Conservation (phyloP, 2,113 vertebrate genomes). For the Regulus satrapa region DNA sequence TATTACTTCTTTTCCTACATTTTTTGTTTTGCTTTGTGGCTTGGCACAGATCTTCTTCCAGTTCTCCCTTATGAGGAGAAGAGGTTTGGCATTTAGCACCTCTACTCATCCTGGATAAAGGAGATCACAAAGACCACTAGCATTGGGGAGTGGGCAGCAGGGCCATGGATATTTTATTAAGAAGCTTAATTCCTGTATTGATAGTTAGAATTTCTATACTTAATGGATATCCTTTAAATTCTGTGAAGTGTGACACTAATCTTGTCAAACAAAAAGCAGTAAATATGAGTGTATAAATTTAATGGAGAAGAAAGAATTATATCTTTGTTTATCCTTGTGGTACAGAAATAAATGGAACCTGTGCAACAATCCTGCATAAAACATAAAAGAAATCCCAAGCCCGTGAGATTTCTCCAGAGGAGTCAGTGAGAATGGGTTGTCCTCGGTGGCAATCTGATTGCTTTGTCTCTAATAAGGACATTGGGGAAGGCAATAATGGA, state of each 20-base stretch:
- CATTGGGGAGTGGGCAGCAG: neutral
- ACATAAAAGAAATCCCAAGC: neutral
- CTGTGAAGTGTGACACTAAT: slow-evolving; percentile 16
- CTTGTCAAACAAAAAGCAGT: neutral
- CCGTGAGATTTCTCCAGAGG: neutral
- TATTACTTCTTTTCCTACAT: neutral
- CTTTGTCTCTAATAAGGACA: neutral
- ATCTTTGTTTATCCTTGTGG: neutral
- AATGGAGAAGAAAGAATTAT: neutral
- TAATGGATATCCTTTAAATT: slow-evolving; percentile 3
- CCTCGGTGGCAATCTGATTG: neutral
- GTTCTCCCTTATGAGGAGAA: neutral
- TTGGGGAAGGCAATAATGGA: neutral
- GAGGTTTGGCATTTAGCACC: neutral
- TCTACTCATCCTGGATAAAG: neutral
- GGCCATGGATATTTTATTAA: neutral
- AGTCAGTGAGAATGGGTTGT: neutral
- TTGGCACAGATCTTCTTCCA: neutral
- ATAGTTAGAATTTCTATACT: neutral
- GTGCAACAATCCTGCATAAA: neutral
- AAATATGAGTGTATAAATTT: neutral
- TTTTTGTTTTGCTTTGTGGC: neutral
- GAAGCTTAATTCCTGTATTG: neutral
- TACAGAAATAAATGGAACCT: neutral
- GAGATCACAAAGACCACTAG: neutral